Conservation (phyloP, 2,888 invertebrate genomes). For the Glomeris marginata region DNA sequence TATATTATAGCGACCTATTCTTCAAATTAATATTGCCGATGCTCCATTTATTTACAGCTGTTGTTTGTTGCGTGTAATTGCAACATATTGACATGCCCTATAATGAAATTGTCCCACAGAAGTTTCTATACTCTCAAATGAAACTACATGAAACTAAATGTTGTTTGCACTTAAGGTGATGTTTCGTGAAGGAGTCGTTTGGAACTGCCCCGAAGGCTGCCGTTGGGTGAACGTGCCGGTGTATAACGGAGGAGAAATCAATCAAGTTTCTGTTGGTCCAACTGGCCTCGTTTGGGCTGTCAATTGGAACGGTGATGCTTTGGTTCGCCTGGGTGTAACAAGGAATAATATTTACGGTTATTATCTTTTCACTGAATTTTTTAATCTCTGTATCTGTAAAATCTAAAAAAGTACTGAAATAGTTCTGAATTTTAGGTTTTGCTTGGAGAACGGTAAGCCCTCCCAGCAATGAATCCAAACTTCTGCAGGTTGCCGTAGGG, state of each 20-base stretch:
- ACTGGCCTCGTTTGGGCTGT: constrained; percentile 77
- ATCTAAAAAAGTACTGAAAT: too few species aligned
- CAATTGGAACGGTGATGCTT: constrained; percentile 63
- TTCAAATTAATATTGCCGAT: too few species aligned
- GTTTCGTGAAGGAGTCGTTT: constrained; percentile 66
- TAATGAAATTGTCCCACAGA: too few species aligned
- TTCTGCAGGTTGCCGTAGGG: constrained; percentile 68
- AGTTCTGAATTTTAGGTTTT: constrained; percentile 38
- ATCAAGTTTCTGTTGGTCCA: constrained; percentile 70
- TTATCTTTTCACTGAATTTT: constrained; percentile 3
- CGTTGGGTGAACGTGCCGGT: constrained; percentile 60
- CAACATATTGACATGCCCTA: too few species aligned
- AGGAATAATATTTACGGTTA: constrained; percentile 54
- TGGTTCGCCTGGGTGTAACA: constrained; percentile 68
- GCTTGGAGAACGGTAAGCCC: constrained; percentile 55
- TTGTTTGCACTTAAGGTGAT: too few species aligned
- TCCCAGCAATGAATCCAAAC: constrained; percentile 49
- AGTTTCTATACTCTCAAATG: too few species aligned
- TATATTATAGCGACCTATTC: too few species aligned
- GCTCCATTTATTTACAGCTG: too few species aligned
- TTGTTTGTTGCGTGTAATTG: too few species aligned
- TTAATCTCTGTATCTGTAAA: too few species aligned
- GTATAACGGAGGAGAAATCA: constrained; percentile 62
- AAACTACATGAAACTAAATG: too few species aligned
- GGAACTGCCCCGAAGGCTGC: constrained; percentile 69